Evolutionary conservation across 2,888 invertebrate genomes (phyloP).

Genomic region (Orgyia antiqua): DNA sequence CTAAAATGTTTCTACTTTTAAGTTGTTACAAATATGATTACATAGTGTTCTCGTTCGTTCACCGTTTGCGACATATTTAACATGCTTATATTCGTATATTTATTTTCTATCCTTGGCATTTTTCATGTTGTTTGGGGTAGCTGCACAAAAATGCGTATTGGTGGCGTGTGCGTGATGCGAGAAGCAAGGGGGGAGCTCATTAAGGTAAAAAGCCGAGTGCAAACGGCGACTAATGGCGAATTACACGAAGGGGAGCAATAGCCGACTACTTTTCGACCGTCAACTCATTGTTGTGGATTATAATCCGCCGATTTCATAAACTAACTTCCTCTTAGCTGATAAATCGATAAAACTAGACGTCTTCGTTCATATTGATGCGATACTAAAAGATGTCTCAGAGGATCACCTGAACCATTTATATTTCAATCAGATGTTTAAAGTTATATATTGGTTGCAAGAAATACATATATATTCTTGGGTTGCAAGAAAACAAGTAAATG

Average conservation of each 20-base stretch:
- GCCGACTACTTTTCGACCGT: slow-evolving; percentile 35
- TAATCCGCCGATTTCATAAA: not conserved
- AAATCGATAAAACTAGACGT: too few relatives aligned
- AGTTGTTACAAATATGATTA: slow-evolving; percentile 5
- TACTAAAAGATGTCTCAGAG: too few relatives aligned
- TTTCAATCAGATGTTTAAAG: too few relatives aligned
- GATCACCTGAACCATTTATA: too few relatives aligned
- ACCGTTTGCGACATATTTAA: slow-evolving; percentile 25
- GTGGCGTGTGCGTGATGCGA: slow-evolving; percentile 59
- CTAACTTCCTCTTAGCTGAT: too few relatives aligned
- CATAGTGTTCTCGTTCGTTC: slow-evolving; percentile 8
- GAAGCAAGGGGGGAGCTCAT: slow-evolving; percentile 67
- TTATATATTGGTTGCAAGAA: too few relatives aligned
- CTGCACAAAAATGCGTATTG: slow-evolving; percentile 71
- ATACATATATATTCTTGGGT: too few relatives aligned
- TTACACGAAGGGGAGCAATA: slow-evolving; percentile 74
- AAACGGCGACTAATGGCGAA: slow-evolving; percentile 76
- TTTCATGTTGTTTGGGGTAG: slow-evolving; percentile 33
- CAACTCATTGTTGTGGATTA: slow-evolving; percentile 16
- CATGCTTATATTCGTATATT: slow-evolving; percentile 16
- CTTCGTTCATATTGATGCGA: too few relatives aligned
- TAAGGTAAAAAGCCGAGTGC: slow-evolving; percentile 78
- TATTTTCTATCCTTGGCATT: slow-evolving; percentile 22
- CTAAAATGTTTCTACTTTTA: not conserved
- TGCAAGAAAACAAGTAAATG: too few relatives aligned